Conservation (phyloP, 2,797 vertebrate genomes). For the Artibeus lituratus region DNA sequence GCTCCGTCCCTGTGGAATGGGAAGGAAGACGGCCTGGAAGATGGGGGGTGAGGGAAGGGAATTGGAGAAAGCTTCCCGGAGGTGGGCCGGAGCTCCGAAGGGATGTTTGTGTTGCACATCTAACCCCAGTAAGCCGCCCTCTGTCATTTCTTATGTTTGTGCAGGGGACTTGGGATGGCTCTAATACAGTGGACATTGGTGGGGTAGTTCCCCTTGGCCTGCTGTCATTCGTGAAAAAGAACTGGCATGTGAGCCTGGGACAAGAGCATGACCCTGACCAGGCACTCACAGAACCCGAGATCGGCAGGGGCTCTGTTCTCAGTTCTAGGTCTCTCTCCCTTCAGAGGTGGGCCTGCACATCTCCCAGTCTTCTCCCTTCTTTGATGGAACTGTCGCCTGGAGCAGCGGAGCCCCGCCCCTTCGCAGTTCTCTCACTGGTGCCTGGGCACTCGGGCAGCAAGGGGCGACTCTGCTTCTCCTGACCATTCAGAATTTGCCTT, state of each 20-base stretch:
- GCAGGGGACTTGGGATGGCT: not conserved
- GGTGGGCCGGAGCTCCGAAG: not conserved
- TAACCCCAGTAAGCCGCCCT: not conserved
- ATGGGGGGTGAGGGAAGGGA: no score
- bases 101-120: not conserved
- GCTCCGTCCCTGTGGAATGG: not conserved
- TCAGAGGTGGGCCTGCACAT: not conserved
- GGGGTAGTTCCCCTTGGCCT: not conserved
- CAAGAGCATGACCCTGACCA: not conserved
- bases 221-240: not conserved
- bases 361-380: not conserved
- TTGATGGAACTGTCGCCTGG: not conserved
- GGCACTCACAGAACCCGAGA: not conserved
- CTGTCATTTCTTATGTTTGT: not conserved
- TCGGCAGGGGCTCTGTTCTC: not conserved
- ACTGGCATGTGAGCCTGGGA: not conserved
- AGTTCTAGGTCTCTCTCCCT: not conserved
- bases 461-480: not conserved
- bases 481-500: not conserved
- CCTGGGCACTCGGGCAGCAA: not conserved
- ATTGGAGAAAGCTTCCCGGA: not conserved
- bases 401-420: not conserved
- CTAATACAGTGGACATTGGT: not conserved
- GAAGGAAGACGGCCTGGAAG: not conserved
- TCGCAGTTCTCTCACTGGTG: not conserved